Evolutionary conservation across 2,113 vertebrate genomes (phyloP).

Genomic region (Callopanchax toddi): DNA sequence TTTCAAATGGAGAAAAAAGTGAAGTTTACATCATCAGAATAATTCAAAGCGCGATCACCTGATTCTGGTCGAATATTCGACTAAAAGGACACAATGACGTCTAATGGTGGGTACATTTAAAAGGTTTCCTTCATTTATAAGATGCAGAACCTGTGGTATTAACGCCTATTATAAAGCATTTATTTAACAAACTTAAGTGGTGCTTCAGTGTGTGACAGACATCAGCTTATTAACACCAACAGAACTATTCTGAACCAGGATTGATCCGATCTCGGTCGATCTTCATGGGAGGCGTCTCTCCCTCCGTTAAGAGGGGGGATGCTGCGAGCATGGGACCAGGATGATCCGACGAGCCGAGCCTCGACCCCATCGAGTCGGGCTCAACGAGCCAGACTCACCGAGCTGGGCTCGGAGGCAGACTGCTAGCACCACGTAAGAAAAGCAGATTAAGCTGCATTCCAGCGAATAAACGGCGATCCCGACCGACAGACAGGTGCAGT

Average conservation of each 20-base stretch:
- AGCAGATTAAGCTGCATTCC: slow-evolving; percentile 55
- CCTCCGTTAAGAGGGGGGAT: slow-evolving; percentile 35
- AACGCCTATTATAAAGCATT: too few relatives aligned
- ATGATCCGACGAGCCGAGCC: slow-evolving; percentile 2
- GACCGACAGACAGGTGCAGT: slow-evolving; percentile 73
- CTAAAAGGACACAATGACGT: too few relatives aligned
- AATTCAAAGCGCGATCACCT: background rate
- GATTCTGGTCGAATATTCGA: too few relatives aligned
- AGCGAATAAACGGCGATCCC: slow-evolving; percentile 3
- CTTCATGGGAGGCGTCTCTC: slow-evolving; percentile 57
- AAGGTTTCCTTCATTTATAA: too few relatives aligned
- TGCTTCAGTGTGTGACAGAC: background rate
- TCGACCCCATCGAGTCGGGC: background rate
- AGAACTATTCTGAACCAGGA: background rate
- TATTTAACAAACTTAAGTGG: too few relatives aligned
- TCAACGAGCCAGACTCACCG: too few relatives aligned
- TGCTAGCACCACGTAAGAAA: slow-evolving; percentile 21
- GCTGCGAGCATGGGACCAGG: slow-evolving; percentile 12
- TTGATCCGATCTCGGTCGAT: background rate
- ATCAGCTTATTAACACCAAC: background rate
- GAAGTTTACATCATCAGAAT: background rate
- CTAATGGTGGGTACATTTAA: too few relatives aligned
- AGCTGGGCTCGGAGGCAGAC: background rate
- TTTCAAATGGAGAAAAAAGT: too few relatives aligned
- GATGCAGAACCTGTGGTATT: too few relatives aligned